Conservation (phyloP, 35 echinoderm and acorn worm species). For the Eucidaris tribuloides region DNA sequence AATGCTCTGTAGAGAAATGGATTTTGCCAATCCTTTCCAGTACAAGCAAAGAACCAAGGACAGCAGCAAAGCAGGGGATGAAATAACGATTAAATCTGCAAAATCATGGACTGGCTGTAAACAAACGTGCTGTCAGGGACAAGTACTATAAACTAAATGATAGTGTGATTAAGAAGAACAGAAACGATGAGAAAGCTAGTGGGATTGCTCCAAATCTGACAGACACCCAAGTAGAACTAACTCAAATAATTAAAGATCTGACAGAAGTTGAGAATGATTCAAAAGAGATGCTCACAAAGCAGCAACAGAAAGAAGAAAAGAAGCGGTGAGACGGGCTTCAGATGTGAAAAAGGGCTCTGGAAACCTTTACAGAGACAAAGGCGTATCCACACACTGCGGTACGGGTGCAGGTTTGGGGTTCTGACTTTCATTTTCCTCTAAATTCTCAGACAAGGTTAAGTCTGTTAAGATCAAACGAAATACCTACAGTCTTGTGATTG, state of each 20-base stretch:
- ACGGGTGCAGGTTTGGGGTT: too few relatives aligned
- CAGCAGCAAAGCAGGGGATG: conserved; percentile 17
- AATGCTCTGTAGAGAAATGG: not conserved
- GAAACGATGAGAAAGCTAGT: not conserved
- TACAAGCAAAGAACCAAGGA: conserved; percentile 18
- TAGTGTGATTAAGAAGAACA: not conserved
- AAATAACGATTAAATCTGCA: conserved; percentile 3
- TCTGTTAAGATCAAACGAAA: too few relatives aligned
- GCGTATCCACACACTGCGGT: too few relatives aligned
- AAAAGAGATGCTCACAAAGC: not conserved
- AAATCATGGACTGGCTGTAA: conserved; percentile 2
- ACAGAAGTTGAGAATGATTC: conserved; percentile 3
- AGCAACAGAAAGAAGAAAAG: not conserved
- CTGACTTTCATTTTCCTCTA: too few relatives aligned
- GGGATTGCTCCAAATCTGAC: conserved; percentile 1
- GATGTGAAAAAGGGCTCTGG: not conserved
- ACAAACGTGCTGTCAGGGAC: not conserved
- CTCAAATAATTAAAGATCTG: conserved; percentile 22
- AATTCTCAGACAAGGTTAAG: too few relatives aligned
- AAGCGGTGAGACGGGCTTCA: not conserved
- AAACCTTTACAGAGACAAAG: not conserved
- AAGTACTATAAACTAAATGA: conserved; percentile 28
- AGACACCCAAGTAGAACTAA: not conserved
- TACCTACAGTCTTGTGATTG: too few relatives aligned
- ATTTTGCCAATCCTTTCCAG: not conserved